Conservation (phyloP, 2,113 vertebrate species). For the Leucosticte australis region DNA sequence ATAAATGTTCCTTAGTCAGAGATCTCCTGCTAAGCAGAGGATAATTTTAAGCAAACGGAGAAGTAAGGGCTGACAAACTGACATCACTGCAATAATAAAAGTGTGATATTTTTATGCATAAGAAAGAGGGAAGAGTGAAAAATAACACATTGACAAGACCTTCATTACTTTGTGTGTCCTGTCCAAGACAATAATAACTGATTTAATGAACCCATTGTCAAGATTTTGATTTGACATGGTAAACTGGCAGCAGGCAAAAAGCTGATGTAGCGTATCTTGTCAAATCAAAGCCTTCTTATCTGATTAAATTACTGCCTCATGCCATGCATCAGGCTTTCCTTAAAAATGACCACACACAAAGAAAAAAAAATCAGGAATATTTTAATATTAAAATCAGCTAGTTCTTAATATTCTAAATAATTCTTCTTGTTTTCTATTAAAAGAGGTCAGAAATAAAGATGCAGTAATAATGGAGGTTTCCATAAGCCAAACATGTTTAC, state of each 20-base stretch:
- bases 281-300: slow-evolving; percentile 33
- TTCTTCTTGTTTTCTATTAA: background rate
- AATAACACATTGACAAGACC: background rate
- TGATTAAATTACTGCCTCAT: slow-evolving; percentile 5
- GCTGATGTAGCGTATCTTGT: background rate
- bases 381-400: slow-evolving; percentile 12
- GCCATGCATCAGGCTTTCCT: background rate
- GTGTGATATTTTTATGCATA: background rate
- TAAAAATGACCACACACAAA: background rate
- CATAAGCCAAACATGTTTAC: background rate
- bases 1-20: background rate
- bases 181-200: slow-evolving; percentile 1
- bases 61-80: background rate
- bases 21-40: background rate
- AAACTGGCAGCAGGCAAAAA: slow-evolving; percentile 31
- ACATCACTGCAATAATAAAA: background rate
- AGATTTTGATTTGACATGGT: background rate
- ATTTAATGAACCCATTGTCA: background rate
- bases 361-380: background rate
- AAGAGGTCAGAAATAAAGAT: background rate
- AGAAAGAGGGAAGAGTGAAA: background rate
- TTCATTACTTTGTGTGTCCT: background rate
- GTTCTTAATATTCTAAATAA: background rate
- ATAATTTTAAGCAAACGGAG: background rate
- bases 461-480: background rate